phyloP scores from a whole-genome alignment of 1,140 invertebrate genomes.

The Brachionus rubens region DNA sequence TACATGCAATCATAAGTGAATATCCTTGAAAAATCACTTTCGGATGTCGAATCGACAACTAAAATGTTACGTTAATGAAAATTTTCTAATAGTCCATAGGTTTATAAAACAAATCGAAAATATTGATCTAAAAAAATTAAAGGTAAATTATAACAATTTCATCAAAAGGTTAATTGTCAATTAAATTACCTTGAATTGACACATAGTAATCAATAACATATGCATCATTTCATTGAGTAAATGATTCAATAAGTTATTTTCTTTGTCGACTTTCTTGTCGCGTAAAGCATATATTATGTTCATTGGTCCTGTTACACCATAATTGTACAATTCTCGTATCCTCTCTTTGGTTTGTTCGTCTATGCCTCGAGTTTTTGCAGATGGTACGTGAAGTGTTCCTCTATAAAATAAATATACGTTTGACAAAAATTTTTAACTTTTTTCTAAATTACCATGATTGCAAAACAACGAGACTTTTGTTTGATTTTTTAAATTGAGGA shows the following conservation, averaged over 20 bases:
- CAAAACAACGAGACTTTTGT: not conserved
- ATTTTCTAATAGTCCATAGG: not conserved
- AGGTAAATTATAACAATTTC: too few species aligned
- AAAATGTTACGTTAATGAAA: not conserved
- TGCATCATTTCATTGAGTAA: not conserved
- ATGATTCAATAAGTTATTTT: not conserved
- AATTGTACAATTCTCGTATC: not conserved
- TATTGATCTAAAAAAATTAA: slow-evolving; percentile 14
- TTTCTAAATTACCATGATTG: not conserved
- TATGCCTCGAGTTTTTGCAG: not conserved
- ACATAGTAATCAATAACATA: slow-evolving; percentile 21
- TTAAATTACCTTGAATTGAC: slow-evolving; percentile 26
- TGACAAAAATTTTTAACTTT: slow-evolving; percentile 1
- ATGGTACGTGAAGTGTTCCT: slow-evolving; percentile 6
- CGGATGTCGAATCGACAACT: too few species aligned
- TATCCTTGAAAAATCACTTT: too few species aligned
- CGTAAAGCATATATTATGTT: slow-evolving; percentile 8
- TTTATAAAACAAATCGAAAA: not conserved
- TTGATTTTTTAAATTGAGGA: slow-evolving; percentile 4
- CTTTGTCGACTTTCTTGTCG: not conserved
- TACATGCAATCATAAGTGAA: too few species aligned
- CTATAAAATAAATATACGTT: slow-evolving; percentile 17
- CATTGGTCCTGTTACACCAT: not conserved
- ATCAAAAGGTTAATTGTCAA: not conserved
- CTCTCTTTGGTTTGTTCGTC: not conserved